A percentile compares a stretch with the other conserved stretches of the same genome.
These are phyloP conservation scores for Macrosiphum euphorbiae DNA, from an alignment of 2,888 invertebrate genomes.

Conservation along the genomic window DNA sequence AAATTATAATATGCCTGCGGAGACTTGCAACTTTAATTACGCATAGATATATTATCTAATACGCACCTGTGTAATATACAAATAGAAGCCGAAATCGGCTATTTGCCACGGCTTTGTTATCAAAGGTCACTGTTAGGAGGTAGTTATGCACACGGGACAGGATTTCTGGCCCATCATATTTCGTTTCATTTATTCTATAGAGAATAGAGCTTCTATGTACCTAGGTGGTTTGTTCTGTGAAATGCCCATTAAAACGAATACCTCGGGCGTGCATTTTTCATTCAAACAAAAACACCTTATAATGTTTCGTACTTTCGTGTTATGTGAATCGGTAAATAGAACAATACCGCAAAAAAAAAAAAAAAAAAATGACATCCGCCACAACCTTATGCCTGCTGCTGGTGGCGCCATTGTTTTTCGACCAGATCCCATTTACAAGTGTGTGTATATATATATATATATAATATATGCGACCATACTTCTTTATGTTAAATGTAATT, in stretches of 20 bases:
- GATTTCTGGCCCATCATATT: background rate
- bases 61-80: no score
- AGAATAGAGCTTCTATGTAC: background rate
- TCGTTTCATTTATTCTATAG: constrained; percentile 12
- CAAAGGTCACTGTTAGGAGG: background rate
- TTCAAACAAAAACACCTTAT: constrained; percentile 39
- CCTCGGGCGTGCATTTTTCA: background rate
- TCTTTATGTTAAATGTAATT: constrained; percentile 46
- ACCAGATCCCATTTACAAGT: constrained; percentile 42
- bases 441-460: background rate
- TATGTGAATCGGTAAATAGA: constrained; percentile 13
- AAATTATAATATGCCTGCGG: no score
- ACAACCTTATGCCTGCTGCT: background rate
- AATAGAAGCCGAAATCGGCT: background rate
- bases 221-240: constrained; percentile 5
- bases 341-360: background rate
- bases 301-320: background rate
- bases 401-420: constrained; percentile 46
- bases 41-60: no score
- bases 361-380: constrained; percentile 41
- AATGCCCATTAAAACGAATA: constrained; percentile 36
- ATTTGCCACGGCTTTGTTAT: background rate
- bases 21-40: no score
- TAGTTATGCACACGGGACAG: background rate
- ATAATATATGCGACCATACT: background rate